These are phyloP conservation scores for Drosophila nikananu DNA, from an alignment of 1,140 invertebrate genomes.

Conservation along the genomic window DNA sequence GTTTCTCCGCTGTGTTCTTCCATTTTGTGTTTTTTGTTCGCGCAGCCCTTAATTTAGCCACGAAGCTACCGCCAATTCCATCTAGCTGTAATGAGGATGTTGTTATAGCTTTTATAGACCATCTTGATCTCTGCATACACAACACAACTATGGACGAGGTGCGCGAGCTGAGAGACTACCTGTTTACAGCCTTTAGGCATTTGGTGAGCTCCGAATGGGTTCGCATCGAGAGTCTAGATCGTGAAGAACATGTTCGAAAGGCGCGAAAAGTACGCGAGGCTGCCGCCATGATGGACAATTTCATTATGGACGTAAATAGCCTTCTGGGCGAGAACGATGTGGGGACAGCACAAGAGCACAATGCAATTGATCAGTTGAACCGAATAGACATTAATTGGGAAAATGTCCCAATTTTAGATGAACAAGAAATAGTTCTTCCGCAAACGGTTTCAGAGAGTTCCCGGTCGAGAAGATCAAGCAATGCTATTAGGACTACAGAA, in stretches of 20 bases:
- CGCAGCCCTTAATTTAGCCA: conserved; percentile 4
- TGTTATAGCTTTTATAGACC: conserved; percentile 38
- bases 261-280: not conserved
- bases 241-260: conserved; percentile 4
- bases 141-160: conserved; percentile 10
- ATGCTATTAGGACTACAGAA: no score
- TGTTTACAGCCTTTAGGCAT: conserved; percentile 33
- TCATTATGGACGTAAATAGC: conserved; percentile 30
- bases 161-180: conserved; percentile 45
- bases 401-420: not conserved
- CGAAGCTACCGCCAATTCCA: conserved; percentile 2
- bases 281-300: conserved; percentile 1
- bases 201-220: conserved; percentile 32
- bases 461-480: not conserved
- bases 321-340: conserved; percentile 2
- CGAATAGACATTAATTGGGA: not conserved
- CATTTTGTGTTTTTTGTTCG: not conserved
- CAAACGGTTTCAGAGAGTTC: not conserved
- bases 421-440: conserved; percentile 7
- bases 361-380: not conserved
- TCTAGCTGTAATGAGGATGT: conserved; percentile 52
- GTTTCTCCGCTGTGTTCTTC: conserved; percentile 17
- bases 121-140: conserved; percentile 11
- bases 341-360: not conserved
- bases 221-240: not conserved